Evolutionary conservation across 2,888 invertebrate genomes (phyloP).

Genomic region (Cecidostiba fungosa): DNA sequence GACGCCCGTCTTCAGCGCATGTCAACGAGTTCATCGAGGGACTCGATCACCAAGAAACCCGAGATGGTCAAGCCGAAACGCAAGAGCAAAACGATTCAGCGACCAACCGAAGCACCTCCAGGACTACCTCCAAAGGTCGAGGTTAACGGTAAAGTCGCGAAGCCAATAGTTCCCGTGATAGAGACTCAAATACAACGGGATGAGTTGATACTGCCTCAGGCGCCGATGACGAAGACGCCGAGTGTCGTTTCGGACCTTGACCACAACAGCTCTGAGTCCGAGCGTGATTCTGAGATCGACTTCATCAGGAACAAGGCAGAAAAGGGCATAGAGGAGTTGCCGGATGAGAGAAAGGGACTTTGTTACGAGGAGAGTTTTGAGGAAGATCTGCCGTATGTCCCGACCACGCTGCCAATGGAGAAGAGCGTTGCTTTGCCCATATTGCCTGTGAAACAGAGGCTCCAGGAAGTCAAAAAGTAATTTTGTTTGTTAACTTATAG

Average conservation of each 20-base stretch:
- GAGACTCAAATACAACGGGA: conserved; percentile 13
- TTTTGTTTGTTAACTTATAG: neutral
- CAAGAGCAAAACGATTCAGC: conserved; percentile 66
- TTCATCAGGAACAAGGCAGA: conserved; percentile 73
- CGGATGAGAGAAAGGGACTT: conserved; percentile 87
- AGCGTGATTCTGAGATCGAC: conserved; percentile 85
- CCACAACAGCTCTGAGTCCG: conserved; percentile 85
- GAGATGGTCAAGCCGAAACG: conserved; percentile 74
- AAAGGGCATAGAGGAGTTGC: conserved; percentile 83
- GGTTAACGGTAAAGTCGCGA: conserved; percentile 58
- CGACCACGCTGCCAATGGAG: conserved; percentile 93
- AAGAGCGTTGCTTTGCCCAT: conserved; percentile 91
- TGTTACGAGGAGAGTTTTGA: conserved; percentile 93
- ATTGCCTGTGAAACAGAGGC: conserved; percentile 88
- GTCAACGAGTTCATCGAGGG: conserved; percentile 70
- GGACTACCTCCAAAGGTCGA: conserved; percentile 34
- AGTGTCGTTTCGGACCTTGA: conserved; percentile 76
- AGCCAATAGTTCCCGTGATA: neutral
- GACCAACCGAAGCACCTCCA: conserved; percentile 47
- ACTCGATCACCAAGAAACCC: conserved; percentile 69
- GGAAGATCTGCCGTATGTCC: conserved; percentile 91
- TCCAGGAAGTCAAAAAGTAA: conserved; percentile 73
- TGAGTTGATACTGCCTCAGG: conserved; percentile 52
- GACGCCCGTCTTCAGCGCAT: conserved; percentile 61
- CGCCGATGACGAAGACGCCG: conserved; percentile 70